Evolutionary conservation across 2,113 vertebrate genomes (phyloP), one percentile per base, ranked within the genome.

Genomic region (Phocoena phocoena): DNA sequence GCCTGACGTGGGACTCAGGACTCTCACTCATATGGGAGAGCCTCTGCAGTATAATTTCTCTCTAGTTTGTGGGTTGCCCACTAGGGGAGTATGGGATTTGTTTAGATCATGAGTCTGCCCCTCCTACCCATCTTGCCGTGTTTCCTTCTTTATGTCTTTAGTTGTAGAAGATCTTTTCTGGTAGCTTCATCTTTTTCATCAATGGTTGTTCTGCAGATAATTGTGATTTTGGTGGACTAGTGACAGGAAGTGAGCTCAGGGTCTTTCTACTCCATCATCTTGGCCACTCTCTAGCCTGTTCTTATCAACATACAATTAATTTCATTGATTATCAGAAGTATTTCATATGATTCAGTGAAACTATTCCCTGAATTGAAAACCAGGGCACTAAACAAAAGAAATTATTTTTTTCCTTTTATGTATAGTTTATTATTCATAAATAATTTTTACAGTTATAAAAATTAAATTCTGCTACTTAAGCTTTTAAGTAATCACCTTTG

Each of bases 401-500:
- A 36, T 41, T 76, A 13, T 53, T 89, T 94, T 91, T 91, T 88
- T 18, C 26, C 31, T 44, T 96, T 88, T 21, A 85, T 88, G 20
- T 62, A 11, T 28, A 50, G 81, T 85, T 90, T 93, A 60, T 80
- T 38, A 93, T 90, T 88, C 50, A 88, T 67, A 88, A 84, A 68
- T 84, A 85, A 82, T 38, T 65, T 89, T 92, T 79, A n/a, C 1
- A 77, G 5, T 87, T 60, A 79, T 65, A 90, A 81, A 96, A 94
- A 92, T 31, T 74, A 95, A 79, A 81, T 93, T 58, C 62, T 95
- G 26, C 3, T 96, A 50, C 60, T 77, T 81, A 85, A 58, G 18
- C 2, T 53, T 95, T 96, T 93, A 71, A 65, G 36, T 70, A 87
- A 92, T 95, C 94, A 4, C 1, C 41, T 90, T 88, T 90, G 6